Evolutionary conservation across 2,888 invertebrate species (phyloP).

Genomic region (Augochlorella aurata): DNA sequence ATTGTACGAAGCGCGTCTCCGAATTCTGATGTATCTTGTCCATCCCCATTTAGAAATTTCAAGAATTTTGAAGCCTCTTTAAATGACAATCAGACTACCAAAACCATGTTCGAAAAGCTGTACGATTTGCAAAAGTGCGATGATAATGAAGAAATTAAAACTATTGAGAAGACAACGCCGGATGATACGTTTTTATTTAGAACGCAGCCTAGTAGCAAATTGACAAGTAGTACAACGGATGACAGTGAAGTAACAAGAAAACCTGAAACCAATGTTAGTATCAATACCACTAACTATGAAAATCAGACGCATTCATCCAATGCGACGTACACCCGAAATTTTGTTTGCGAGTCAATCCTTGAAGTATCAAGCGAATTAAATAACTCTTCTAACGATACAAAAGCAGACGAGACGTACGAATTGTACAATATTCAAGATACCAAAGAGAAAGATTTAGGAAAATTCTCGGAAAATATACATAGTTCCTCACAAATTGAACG

Average conservation of each 20-base stretch:
- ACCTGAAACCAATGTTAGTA: neutral
- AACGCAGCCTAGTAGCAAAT: neutral
- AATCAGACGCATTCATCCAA: conserved; percentile 3
- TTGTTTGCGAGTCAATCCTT: conserved; percentile 62
- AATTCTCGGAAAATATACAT: neutral
- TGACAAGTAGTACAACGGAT: neutral
- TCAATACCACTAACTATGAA: conserved; percentile 4
- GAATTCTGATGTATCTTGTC: conserved; percentile 40
- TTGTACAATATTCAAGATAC: neutral
- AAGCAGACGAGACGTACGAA: neutral
- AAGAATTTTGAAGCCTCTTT: conserved; percentile 37
- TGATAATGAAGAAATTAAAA: conserved; percentile 59
- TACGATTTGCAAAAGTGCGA: conserved; percentile 53
- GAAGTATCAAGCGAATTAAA: conserved; percentile 57
- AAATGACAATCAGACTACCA: conserved; percentile 37
- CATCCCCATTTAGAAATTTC: conserved; percentile 50
- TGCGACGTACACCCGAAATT: conserved; percentile 33
- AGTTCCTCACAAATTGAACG: neutral
- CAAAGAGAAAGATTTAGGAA: neutral
- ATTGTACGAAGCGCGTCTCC: conserved; percentile 66
- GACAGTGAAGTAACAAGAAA: neutral
- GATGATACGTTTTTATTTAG: conserved; percentile 43
- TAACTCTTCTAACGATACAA: conserved; percentile 16
- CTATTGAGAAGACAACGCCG: conserved; percentile 62
- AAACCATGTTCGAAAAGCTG: conserved; percentile 66